Conservation (phyloP, 1,140 invertebrate genomes). For the Drosophila takahashii region DNA sequence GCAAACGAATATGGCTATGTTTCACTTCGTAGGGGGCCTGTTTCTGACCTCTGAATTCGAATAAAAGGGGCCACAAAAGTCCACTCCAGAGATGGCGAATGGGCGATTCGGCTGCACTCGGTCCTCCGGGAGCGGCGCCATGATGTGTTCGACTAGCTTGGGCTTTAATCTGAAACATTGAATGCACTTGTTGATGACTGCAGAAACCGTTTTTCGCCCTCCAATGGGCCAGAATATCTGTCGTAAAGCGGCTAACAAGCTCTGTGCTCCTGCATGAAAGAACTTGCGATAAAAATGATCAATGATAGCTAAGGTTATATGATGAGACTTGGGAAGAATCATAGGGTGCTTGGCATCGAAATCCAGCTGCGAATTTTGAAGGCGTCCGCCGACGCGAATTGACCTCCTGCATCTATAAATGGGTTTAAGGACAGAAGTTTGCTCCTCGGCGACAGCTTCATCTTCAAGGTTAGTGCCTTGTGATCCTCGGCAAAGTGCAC, state of each 20-base stretch:
- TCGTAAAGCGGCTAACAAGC: too few species aligned
- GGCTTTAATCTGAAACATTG: constrained; percentile 62
- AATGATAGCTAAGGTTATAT: not conserved
- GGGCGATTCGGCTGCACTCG: constrained; percentile 15
- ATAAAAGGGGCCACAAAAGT: not conserved
- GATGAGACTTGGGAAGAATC: not conserved
- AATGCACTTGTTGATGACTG: constrained; percentile 67
- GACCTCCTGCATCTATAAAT: too few species aligned
- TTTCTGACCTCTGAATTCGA: not conserved
- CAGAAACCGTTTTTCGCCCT: constrained; percentile 18
- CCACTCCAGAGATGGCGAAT: not conserved
- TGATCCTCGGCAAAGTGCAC: too few species aligned
- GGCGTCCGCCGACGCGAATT: not conserved
- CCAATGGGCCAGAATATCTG: constrained; percentile 58
- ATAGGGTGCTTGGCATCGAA: not conserved
- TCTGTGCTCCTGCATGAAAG: not conserved
- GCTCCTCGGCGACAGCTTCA: too few species aligned
- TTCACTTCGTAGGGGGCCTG: constrained; percentile 1
- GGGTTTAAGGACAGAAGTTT: too few species aligned
- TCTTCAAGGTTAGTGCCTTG: too few species aligned
- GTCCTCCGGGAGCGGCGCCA: constrained; percentile 66
- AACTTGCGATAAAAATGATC: not conserved
- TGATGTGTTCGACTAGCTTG: constrained; percentile 53
- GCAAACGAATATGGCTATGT: not conserved
- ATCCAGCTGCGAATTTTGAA: not conserved